These are phyloP conservation scores for Dynastes maya DNA, from an alignment of 2,888 invertebrate species.

Conservation along the genomic window DNA sequence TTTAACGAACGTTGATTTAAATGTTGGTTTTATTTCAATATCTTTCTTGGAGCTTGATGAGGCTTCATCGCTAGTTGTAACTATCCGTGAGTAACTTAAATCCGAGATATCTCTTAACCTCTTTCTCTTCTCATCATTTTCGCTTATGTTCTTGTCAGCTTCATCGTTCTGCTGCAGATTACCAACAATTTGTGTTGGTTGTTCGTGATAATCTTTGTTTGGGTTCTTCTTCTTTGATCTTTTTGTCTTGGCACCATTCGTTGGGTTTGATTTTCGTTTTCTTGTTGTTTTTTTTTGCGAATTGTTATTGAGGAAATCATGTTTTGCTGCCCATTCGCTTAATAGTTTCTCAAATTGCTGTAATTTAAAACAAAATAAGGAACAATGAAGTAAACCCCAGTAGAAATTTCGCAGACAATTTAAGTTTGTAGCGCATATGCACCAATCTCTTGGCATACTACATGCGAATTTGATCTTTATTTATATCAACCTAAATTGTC, in stretches of 20 bases:
- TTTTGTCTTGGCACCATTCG: neutral
- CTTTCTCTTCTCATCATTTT: neutral
- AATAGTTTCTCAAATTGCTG: conserved; percentile 36
- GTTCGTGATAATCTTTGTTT: conserved; percentile 25
- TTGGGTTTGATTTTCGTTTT: conserved; percentile 22
- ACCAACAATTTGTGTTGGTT: conserved; percentile 8
- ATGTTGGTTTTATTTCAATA: neutral
- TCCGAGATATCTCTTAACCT: conserved; percentile 12
- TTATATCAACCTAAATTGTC: too few species aligned
- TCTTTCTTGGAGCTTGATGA: neutral
- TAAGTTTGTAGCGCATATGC: too few species aligned
- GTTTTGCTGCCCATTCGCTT: conserved; percentile 22
- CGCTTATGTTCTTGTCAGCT: neutral
- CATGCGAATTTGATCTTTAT: too few species aligned
- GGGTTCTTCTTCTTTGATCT: neutral
- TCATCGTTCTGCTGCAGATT: neutral
- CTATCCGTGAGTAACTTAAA: conserved; percentile 23
- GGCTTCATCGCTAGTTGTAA: neutral
- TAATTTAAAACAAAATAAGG: conserved; percentile 2
- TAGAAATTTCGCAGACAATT: too few species aligned
- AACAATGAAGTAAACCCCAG: neutral
- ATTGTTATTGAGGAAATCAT: conserved; percentile 9
- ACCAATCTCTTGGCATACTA: neutral
- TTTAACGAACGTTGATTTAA: conserved; percentile 1
- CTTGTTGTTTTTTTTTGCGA: neutral